These are phyloP conservation scores for Leptogaster cylindrica DNA, from an alignment of 2,888 invertebrate genomes.

Conservation along the genomic window DNA sequence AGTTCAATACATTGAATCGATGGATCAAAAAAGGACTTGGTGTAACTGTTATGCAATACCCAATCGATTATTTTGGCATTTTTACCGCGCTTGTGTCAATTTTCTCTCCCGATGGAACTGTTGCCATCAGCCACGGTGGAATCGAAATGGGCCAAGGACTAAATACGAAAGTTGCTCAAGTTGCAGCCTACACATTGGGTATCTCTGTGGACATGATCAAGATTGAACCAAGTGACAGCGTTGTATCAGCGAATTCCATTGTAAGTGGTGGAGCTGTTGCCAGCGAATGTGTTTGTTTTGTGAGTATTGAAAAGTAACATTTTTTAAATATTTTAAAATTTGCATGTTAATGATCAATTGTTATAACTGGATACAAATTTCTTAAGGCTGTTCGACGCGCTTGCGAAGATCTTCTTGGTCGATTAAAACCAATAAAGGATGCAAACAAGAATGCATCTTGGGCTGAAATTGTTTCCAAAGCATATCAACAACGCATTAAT, in stretches of 20 bases:
- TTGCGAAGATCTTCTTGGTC: slow-evolving; percentile 66
- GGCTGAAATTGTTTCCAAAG: slow-evolving; percentile 65
- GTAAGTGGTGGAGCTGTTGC: slow-evolving; percentile 71
- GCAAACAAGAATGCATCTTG: slow-evolving; percentile 63
- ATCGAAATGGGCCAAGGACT: slow-evolving; percentile 79
- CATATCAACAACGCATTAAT: slow-evolving; percentile 63
- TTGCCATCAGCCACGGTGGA: slow-evolving; percentile 71
- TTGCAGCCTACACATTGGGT: slow-evolving; percentile 71
- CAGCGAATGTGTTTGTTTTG: slow-evolving; percentile 69
- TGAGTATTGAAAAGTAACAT: too few species aligned
- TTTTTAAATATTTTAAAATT: too few species aligned
- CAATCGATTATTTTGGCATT: slow-evolving; percentile 61
- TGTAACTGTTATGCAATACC: slow-evolving; percentile 71
- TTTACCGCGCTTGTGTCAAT: slow-evolving; percentile 68
- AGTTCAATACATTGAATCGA: slow-evolving; percentile 70
- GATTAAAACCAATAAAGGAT: slow-evolving; percentile 66
- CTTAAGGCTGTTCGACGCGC: slow-evolving; percentile 65
- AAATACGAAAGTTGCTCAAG: slow-evolving; percentile 73
- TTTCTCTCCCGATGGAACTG: slow-evolving; percentile 71
- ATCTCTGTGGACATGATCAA: slow-evolving; percentile 69
- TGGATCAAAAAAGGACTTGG: slow-evolving; percentile 78
- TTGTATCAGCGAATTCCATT: slow-evolving; percentile 68
- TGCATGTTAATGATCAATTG: too few species aligned
- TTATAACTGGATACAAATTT: too few species aligned
- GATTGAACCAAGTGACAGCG: slow-evolving; percentile 68